A percentile compares a stretch with the other conserved stretches of the same genome.
Conservation (phyloP, 2,797 vertebrate genomes). For the Petrocephalus sullivani region DNA sequence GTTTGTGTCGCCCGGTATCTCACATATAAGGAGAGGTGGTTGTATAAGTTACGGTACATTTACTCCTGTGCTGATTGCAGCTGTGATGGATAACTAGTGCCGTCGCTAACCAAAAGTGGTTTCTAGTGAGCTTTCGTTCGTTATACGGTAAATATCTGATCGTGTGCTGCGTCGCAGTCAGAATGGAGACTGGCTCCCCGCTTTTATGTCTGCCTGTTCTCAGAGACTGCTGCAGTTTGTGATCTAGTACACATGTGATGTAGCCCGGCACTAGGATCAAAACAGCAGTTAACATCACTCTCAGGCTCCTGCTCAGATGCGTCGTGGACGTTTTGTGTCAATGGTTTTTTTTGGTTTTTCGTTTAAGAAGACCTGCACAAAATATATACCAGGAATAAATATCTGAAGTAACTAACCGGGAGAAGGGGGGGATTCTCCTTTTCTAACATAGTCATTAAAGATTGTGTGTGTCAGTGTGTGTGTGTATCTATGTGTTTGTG, state of each 20-base stretch:
- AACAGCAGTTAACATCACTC: not conserved
- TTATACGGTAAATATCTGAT: not conserved
- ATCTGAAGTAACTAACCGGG: not conserved
- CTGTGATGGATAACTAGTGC: not conserved
- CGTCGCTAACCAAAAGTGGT: not conserved
- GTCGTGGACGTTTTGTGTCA: not conserved
- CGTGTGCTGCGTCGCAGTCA: not conserved
- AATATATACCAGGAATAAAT: not conserved
- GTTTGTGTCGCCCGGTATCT: not conserved
- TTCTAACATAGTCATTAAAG: not conserved
- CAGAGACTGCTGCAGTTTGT: not conserved
- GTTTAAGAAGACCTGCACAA: not conserved
- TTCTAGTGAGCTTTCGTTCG: not conserved
- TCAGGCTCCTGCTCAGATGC: not conserved
- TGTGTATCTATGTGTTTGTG: no score
- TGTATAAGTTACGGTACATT: not conserved
- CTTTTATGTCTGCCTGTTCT: not conserved
- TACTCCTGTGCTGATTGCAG: not conserved
- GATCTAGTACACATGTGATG: not conserved
- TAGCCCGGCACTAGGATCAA: not conserved
- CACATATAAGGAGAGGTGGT: not conserved
- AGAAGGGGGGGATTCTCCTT: not conserved
- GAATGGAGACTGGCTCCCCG: not conserved
- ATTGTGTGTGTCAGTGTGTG: no score
- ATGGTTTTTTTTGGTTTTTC: not conserved